Conservation (phyloP, 1,140 invertebrate genomes). For the Drosophila ironensis region DNA sequence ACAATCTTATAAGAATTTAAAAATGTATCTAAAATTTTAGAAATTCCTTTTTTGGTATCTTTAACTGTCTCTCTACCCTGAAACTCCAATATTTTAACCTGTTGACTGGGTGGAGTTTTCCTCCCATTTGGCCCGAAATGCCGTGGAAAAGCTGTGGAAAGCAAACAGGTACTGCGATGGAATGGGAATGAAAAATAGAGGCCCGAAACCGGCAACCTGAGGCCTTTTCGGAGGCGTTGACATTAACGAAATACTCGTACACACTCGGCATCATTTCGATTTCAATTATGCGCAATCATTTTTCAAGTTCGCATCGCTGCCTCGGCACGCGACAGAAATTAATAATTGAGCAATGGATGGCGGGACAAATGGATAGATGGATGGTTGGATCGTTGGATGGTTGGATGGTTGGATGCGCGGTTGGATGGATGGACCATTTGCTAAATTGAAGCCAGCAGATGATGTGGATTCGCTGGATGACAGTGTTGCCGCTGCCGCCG, state of each 20-base stretch:
- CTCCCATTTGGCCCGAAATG: no score
- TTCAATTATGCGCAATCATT: slow-evolving; percentile 79
- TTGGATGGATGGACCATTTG: slow-evolving; percentile 50
- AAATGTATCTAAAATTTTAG: no score
- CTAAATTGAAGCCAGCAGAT: slow-evolving; percentile 64
- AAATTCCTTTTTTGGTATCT: no score
- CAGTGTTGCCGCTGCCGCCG: no score
- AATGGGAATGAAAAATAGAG: no score
- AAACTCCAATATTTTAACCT: no score
- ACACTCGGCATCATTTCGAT: slow-evolving; percentile 68
- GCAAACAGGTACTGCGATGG: no score
- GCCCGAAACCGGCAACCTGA: no score
- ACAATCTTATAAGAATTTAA: no score
- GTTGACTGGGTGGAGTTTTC: no score
- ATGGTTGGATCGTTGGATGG: slow-evolving; percentile 3
- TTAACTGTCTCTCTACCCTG: no score
- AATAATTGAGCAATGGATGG: slow-evolving; percentile 59
- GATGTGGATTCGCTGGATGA: not conserved
- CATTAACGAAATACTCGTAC: slow-evolving; percentile 53
- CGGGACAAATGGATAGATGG: not conserved
- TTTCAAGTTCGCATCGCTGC: slow-evolving; percentile 67
- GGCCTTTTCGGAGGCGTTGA: slow-evolving; percentile 15
- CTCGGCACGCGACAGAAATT: slow-evolving; percentile 74
- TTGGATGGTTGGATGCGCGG: not conserved
- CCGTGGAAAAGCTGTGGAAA: no score